Conservation (phyloP, 2,888 invertebrate genomes). For the Luperina testacea region DNA sequence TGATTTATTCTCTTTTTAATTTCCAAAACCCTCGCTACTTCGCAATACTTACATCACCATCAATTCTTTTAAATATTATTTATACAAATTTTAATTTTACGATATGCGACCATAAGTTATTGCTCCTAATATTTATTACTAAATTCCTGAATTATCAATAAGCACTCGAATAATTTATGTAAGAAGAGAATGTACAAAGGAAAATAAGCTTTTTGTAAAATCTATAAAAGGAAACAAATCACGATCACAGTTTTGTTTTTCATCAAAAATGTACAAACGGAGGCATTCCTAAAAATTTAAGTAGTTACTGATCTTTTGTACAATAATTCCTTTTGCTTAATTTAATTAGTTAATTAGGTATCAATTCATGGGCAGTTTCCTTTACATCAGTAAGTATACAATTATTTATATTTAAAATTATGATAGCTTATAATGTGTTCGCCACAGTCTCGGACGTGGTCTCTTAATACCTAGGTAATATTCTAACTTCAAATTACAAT, state of each 20-base stretch:
- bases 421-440: constrained; percentile 20
- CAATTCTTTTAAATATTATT: constrained; percentile 69
- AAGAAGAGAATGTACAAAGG: constrained; percentile 45
- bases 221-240: constrained; percentile 62
- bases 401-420: constrained; percentile 14
- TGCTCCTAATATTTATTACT: constrained; percentile 77
- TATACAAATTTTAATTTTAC: constrained; percentile 78
- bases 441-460: constrained; percentile 53
- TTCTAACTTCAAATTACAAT: constrained; percentile 16
- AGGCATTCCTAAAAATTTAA: constrained; percentile 38
- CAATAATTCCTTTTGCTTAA: constrained; percentile 62
- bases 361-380: constrained; percentile 57
- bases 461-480: constrained; percentile 14
- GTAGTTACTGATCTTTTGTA: constrained; percentile 59
- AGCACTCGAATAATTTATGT: constrained; percentile 57
- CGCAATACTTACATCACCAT: constrained; percentile 78
- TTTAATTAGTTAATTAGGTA: constrained; percentile 21
- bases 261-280: constrained; percentile 51
- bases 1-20: constrained; percentile 77
- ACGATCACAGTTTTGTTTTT: constrained; percentile 67
- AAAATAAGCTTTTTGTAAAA: constrained; percentile 45
- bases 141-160: constrained; percentile 61
- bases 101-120: constrained; percentile 86
- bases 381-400: constrained; percentile 39
- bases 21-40: constrained; percentile 82